A percentile compares a stretch with the other conserved stretches of the same genome.
phyloP scores from a whole-genome alignment of 2,113 vertebrate species.

The Motacilla tschutschensis region DNA sequence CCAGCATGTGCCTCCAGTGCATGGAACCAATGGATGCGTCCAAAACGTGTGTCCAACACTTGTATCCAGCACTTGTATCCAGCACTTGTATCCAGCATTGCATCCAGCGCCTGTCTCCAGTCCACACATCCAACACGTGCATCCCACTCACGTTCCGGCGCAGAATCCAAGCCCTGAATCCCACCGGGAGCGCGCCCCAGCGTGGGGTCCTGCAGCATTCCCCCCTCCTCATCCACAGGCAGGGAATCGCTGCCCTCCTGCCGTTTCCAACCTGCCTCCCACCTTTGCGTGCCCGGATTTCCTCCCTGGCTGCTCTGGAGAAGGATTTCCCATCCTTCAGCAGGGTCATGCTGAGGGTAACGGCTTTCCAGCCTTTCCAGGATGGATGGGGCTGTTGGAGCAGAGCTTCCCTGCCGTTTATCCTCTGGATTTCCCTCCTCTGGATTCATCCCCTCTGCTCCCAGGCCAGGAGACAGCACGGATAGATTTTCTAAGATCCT shows the following conservation, averaged over 20 bases:
- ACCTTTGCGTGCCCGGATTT: not conserved
- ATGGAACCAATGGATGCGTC: too few relatives aligned
- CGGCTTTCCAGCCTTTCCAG: not conserved
- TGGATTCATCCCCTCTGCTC: not conserved
- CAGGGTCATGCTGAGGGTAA: not conserved
- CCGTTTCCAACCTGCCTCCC: rapidly evolving
- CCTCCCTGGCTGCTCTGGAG: not conserved
- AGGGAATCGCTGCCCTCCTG: rapidly evolving
- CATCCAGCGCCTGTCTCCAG: not conserved
- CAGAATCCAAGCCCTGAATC: rapidly evolving
- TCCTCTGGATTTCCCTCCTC: not conserved
- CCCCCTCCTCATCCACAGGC: rapidly evolving
- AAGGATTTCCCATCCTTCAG: not conserved
- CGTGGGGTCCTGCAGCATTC: rapidly evolving
- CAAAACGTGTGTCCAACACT: not conserved
- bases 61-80: not conserved
- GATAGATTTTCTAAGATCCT: not conserved
- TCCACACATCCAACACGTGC: not conserved
- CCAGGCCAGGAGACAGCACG: rapidly evolving
- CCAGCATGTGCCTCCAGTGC: too few relatives aligned
- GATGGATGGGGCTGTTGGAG: not conserved
- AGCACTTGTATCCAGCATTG: not conserved
- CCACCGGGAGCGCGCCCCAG: rapidly evolving
- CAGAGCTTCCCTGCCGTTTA: not conserved
- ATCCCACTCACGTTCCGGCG: rapidly evolving